Evolutionary conservation across 2,888 invertebrate genomes (phyloP), one percentile per base, ranked within the genome.

Genomic region (Hirtodrosophila trivittata): DNA sequence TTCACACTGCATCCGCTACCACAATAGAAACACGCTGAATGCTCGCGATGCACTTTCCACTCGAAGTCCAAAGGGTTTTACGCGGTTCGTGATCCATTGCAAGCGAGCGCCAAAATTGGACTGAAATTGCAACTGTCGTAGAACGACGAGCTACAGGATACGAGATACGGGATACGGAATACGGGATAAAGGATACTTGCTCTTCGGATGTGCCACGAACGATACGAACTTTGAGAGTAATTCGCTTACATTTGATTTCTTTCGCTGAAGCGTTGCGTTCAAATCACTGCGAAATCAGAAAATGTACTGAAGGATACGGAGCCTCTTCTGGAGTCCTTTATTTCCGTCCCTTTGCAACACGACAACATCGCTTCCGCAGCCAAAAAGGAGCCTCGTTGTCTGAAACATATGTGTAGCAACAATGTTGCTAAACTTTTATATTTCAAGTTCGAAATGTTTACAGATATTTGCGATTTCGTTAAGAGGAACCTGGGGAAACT

Each of bases 201-300:
- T 42, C 38, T 50, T 68, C 49, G 49, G 59, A 28, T 39, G 37
- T 9, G 28, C 28, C 4, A 42, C 72, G 62, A 65, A 54, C 39
- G 0, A 25, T 52, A 59, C 64, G 69, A 58, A 66, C 59, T 68
- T 50, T 38, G 30, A 13, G 16, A 2, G 5, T 12, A 51, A 28
- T 32, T 57, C 33, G 10, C 16, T 30, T 16, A 25, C 18, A 45
- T 46, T 66, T 25, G 41, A 74, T 55, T 72, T 42, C 30, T 41
- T 8, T 14, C 16, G 57, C 38, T 33, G 43, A 58, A 60, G 56
- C 56, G 58, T 35, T 45, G 50, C 76, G 87, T 84, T 85, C 75
- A 82, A 89, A 86, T 85, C 89, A 78, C 72, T 62, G 75, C 82
- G 69, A 81, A 75, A 76, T 73, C 86, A 81, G 43, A 87, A 86